Evolutionary conservation across 2,113 vertebrate species (phyloP).

Genomic region (Chaetorhynchus papuensis): DNA sequence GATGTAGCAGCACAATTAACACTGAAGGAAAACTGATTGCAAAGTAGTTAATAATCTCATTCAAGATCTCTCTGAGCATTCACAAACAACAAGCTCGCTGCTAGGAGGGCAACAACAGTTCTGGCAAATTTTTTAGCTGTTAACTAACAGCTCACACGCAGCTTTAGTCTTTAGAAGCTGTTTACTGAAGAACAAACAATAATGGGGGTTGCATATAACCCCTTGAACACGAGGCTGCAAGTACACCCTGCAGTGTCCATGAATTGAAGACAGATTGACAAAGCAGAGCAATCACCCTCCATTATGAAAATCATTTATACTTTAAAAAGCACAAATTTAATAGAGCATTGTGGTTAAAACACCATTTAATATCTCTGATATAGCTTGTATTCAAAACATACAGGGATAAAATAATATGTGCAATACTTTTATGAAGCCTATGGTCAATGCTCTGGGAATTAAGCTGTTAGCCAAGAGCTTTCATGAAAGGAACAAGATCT

Average conservation of each 20-base stretch:
- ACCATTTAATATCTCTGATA: not conserved
- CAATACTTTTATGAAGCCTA: not conserved
- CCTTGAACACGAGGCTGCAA: not conserved
- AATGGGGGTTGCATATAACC: not conserved
- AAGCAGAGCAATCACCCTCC: not conserved
- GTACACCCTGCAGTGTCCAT: not conserved
- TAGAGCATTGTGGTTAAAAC: not conserved
- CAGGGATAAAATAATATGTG: not conserved
- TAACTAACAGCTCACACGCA: not conserved
- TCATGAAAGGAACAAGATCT: not conserved
- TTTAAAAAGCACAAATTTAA: not conserved
- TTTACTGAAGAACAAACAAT: constrained; percentile 24
- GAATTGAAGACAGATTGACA: not conserved
- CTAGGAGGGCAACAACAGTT: not conserved
- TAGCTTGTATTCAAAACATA: not conserved
- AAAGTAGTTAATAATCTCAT: not conserved
- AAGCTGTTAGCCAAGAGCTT: not conserved
- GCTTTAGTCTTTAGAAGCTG: not conserved
- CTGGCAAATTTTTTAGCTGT: not conserved
- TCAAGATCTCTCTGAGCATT: not conserved
- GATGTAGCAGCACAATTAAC: not conserved
- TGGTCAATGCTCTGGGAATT: not conserved
- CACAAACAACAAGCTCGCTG: not conserved
- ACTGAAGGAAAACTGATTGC: not conserved
- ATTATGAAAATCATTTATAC: not conserved